phyloP scores from a whole-genome alignment of 2,113 vertebrate species.

The Pollimyrus isidori region DNA sequence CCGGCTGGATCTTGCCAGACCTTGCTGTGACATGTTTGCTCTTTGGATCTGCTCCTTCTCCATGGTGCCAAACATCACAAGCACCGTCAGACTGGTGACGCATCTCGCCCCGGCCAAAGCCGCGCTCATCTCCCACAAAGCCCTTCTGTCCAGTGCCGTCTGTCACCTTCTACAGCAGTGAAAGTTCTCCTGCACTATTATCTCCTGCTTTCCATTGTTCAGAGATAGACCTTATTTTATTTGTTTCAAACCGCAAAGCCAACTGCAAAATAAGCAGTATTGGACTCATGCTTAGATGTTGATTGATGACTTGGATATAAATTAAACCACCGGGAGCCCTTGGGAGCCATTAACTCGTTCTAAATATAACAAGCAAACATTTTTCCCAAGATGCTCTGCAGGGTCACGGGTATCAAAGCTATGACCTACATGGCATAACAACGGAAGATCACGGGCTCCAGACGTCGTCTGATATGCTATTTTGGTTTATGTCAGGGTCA shows the following conservation, averaged over 20 bases:
- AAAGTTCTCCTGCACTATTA: neutral
- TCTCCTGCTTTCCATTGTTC: neutral
- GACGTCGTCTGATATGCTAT: neutral
- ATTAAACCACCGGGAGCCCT: neutral
- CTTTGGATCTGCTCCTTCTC: neutral
- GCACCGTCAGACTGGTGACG: neutral
- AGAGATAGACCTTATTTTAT: neutral
- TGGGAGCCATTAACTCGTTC: neutral
- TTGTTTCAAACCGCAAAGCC: neutral
- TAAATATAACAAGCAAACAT: conserved; percentile 1
- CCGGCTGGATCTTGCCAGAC: neutral
- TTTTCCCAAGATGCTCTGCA: neutral
- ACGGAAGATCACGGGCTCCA: neutral
- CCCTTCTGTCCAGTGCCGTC: neutral
- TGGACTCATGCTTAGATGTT: neutral
- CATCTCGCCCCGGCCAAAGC: neutral
- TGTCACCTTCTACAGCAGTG: neutral
- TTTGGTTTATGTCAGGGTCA: neutral
- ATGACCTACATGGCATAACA: neutral
- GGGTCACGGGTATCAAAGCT: neutral
- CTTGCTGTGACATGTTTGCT: neutral
- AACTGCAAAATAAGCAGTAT: conserved; percentile 1
- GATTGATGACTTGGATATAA: neutral
- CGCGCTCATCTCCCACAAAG: neutral
- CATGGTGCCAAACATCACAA: neutral